Conservation (phyloP, 2,113 vertebrate species). For the Conger conger region DNA sequence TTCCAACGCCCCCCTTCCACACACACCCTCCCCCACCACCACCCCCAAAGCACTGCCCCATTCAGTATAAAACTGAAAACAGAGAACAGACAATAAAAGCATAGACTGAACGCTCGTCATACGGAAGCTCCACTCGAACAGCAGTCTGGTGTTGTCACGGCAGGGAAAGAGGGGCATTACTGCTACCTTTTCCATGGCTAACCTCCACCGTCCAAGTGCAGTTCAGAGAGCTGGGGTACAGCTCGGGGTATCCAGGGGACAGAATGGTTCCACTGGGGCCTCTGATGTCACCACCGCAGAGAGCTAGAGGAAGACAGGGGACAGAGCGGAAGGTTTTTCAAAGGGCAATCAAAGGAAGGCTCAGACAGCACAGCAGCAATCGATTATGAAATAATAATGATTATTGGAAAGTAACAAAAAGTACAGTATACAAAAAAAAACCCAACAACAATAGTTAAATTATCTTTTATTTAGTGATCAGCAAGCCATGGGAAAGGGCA, state of each 20-base stretch:
- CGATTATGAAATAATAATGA: neutral
- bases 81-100: neutral
- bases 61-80: neutral
- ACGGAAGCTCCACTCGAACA: neutral
- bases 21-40: too few species aligned
- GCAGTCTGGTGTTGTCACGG: neutral
- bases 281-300: constrained; percentile 94
- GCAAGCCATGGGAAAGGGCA: too few species aligned
- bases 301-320: constrained; percentile 67
- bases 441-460: neutral
- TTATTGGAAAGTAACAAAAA: neutral
- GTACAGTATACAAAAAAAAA: neutral
- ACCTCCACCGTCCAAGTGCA: constrained; percentile 99
- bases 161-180: constrained; percentile 1
- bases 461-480: neutral
- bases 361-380: neutral
- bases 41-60: neutral
- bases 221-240: constrained; percentile 97
- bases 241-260: constrained; percentile 95
- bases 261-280: constrained; percentile 96
- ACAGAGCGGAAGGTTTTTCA: neutral
- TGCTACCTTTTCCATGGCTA: constrained; percentile 95
- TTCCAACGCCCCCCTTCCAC: neutral
- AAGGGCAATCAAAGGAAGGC: neutral
- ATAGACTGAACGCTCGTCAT: neutral